Conservation (phyloP, 1,140 invertebrate species). For the Drosophila guanche region DNA sequence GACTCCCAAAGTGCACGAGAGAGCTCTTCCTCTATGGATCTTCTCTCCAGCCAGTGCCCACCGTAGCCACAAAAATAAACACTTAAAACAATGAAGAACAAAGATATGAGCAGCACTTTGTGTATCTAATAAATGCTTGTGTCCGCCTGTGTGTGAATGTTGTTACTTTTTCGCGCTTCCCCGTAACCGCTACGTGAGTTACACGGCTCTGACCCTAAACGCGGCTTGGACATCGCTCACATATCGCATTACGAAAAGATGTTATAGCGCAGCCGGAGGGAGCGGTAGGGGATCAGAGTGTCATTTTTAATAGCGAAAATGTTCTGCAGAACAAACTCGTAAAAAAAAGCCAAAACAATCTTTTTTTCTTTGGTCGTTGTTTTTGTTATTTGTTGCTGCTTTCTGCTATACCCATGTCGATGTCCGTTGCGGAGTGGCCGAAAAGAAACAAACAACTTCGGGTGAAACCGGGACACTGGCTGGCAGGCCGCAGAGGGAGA, state of each 20-base stretch:
- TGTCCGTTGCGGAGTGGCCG: slow-evolving; percentile 36
- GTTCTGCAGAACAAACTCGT: slow-evolving; percentile 58
- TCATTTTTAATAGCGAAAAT: slow-evolving; percentile 74
- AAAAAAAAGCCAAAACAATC: slow-evolving; percentile 47
- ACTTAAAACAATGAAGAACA: no score
- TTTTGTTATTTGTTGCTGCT: slow-evolving; percentile 15
- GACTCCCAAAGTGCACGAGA: no score
- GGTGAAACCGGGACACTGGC: slow-evolving; percentile 58
- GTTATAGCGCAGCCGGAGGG: slow-evolving; percentile 22
- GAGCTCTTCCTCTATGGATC: no score
- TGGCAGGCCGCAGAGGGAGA: slow-evolving; percentile 37
- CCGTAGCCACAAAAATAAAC: not conserved
- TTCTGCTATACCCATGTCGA: slow-evolving; percentile 43
- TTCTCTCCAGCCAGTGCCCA: not conserved
- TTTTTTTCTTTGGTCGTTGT: slow-evolving; percentile 37
- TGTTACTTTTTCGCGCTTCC: slow-evolving; percentile 27
- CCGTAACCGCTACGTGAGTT: slow-evolving; percentile 68
- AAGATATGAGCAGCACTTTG: slow-evolving; percentile 41
- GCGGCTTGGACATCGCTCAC: slow-evolving; percentile 39
- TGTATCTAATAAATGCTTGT: slow-evolving; percentile 65
- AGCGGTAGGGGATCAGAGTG: slow-evolving; percentile 19
- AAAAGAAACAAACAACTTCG: slow-evolving; percentile 46
- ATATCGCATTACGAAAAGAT: slow-evolving; percentile 77
- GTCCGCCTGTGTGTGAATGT: not conserved
- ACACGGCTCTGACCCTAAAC: slow-evolving; percentile 72